These are phyloP conservation scores for Ariopsis seemanni DNA, from an alignment of 2,113 vertebrate species.

Conservation along the genomic window DNA sequence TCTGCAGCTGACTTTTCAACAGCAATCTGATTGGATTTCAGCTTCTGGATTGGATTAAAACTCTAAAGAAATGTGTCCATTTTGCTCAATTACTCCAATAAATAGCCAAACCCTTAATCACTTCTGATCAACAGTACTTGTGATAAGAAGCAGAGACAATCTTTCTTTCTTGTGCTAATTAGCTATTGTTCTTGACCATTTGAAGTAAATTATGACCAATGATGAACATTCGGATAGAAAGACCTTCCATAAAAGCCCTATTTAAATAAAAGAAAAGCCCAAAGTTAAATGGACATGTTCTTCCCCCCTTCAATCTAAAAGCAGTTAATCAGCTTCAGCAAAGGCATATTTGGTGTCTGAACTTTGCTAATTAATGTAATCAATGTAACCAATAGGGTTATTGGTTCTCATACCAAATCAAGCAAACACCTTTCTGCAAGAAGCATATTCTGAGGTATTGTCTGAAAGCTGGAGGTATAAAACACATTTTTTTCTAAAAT, in stretches of 20 bases:
- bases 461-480: too few relatives aligned
- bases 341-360: not conserved
- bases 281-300: not conserved
- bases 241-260: not conserved
- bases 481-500: too few relatives aligned
- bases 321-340: not conserved
- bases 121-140: not conserved
- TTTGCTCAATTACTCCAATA: not conserved
- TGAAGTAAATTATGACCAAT: not conserved
- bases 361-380: not conserved
- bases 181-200: not conserved
- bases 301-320: not conserved
- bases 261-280: not conserved
- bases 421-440: too few relatives aligned
- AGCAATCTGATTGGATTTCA: constrained; percentile 14
- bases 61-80: not conserved
- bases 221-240: not conserved
- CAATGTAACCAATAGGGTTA: too few relatives aligned
- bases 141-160: not conserved
- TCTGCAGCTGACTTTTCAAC: not conserved
- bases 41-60: not conserved
- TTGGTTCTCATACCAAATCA: too few relatives aligned
- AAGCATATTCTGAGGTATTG: too few relatives aligned
- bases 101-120: constrained; percentile 10
- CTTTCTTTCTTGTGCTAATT: constrained; percentile 31